Conservation (phyloP, 1,140 invertebrate genomes). For the Oreohelix idahoensis region DNA sequence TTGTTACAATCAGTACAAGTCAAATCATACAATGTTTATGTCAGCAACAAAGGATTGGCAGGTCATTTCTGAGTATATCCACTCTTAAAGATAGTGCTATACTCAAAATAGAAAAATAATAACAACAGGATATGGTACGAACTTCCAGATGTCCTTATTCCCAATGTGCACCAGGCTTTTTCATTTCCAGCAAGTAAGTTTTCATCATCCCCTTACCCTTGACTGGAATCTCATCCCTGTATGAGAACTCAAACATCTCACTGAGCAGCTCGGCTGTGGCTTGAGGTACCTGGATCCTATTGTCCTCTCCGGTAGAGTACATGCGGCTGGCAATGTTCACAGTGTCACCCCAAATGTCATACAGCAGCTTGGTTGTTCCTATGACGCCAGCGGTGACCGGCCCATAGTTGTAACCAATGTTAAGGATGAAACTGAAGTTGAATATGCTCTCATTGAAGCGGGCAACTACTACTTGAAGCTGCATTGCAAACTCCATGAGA, state of each 20-base stretch:
- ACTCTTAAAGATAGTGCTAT: too few relatives aligned
- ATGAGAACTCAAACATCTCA: conserved; percentile 74
- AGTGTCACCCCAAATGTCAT: conserved; percentile 99
- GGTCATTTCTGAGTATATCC: too few relatives aligned
- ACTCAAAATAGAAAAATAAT: too few relatives aligned
- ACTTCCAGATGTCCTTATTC: conserved; percentile 37
- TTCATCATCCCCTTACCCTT: conserved; percentile 76
- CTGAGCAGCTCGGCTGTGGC: conserved; percentile 74
- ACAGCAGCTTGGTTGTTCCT: conserved; percentile 94
- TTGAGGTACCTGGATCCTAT: conserved; percentile 86
- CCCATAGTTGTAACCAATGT: conserved; percentile 81
- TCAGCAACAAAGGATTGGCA: too few relatives aligned
- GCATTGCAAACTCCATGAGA: conserved; percentile 89
- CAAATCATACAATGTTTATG: too few relatives aligned
- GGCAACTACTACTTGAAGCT: conserved; percentile 86
- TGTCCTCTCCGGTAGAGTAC: conserved; percentile 87
- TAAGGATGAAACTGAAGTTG: conserved; percentile 91
- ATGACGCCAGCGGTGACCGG: conserved; percentile 97
- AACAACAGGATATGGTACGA: too few relatives aligned
- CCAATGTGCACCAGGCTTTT: conserved; percentile 63
- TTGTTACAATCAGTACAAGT: too few relatives aligned
- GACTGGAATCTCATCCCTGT: conserved; percentile 69
- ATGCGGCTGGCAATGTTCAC: conserved; percentile 96
- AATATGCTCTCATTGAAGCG: conserved; percentile 91
- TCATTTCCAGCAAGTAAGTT: conserved; percentile 77